A percentile compares a stretch with the other conserved stretches of the same genome.
Conservation (phyloP, 2,797 vertebrate genomes). For the Myotis myotis region DNA sequence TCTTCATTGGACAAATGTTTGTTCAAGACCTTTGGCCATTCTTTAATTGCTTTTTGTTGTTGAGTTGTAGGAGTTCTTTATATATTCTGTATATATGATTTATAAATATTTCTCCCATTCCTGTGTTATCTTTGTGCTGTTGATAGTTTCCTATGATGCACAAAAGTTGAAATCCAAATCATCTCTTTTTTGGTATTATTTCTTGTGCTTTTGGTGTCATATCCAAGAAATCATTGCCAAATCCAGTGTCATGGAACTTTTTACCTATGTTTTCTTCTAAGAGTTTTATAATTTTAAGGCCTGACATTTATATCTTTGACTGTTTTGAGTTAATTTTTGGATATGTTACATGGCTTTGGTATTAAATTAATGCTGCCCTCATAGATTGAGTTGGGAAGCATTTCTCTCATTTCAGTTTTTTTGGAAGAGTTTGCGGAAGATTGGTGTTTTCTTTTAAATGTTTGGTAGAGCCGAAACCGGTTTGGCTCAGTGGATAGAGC, state of each 20-base stretch:
- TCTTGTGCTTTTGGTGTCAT: not conserved
- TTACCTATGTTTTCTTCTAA: not conserved
- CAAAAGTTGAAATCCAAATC: not conserved
- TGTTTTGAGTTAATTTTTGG: constrained; percentile 8
- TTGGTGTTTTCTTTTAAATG: not conserved
- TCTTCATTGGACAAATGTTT: not conserved
- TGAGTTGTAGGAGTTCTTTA: not conserved
- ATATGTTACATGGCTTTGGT: not conserved
- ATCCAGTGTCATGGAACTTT: not conserved
- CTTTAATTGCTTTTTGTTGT: not conserved
- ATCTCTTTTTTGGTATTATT: not conserved
- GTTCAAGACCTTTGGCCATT: not conserved
- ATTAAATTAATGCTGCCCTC: not conserved
- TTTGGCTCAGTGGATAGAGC: too few species aligned
- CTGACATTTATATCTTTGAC: not conserved
- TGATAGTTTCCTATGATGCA: not conserved
- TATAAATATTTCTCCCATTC: not conserved
- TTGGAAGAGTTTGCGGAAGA: not conserved
- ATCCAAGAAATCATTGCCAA: not conserved
- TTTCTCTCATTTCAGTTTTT: not conserved
- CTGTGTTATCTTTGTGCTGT: not conserved
- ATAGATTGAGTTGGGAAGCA: not conserved
- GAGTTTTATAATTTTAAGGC: not conserved
- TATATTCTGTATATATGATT: not conserved
- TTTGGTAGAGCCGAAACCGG: too few species aligned